Conservation (phyloP, 2,113 vertebrate genomes). For the Pelodiscus sinensis region DNA sequence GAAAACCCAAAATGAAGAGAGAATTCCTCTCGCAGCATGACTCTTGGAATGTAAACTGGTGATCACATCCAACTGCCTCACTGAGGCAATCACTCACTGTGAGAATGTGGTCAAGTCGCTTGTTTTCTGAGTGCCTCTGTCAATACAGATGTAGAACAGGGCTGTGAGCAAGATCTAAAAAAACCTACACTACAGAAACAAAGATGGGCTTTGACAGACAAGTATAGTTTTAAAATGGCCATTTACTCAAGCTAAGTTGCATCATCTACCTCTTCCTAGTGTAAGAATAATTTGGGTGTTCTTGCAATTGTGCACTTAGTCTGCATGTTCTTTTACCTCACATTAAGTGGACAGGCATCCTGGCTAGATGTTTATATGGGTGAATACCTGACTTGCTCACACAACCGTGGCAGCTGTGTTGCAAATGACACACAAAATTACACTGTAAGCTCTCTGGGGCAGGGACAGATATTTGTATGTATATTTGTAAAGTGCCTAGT, state of each 20-base stretch:
- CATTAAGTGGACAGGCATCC: rapidly evolving
- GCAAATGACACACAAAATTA: too few relatives aligned
- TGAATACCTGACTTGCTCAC: not conserved
- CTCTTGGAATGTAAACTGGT: not conserved
- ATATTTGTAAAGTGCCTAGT: not conserved
- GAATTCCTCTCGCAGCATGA: not conserved
- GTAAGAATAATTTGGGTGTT: rapidly evolving
- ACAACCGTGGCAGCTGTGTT: rapidly evolving
- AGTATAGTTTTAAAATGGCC: not conserved
- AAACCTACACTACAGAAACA: not conserved
- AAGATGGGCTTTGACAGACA: not conserved
- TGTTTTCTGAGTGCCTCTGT: not conserved
- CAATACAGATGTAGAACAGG: not conserved
- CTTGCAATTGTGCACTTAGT: not conserved
- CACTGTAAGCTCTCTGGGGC: not conserved
- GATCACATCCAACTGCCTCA: not conserved
- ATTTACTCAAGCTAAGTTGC: not conserved
- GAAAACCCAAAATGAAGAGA: not conserved
- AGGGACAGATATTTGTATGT: not conserved
- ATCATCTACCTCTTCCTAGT: not conserved
- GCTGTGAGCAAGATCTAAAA: not conserved
- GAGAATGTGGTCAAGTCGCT: rapidly evolving
- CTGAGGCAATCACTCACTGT: rapidly evolving
- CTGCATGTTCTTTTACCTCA: not conserved
- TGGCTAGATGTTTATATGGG: not conserved